phyloP scores from a whole-genome alignment of 2,797 vertebrate genomes.

The Mus minutoides region DNA sequence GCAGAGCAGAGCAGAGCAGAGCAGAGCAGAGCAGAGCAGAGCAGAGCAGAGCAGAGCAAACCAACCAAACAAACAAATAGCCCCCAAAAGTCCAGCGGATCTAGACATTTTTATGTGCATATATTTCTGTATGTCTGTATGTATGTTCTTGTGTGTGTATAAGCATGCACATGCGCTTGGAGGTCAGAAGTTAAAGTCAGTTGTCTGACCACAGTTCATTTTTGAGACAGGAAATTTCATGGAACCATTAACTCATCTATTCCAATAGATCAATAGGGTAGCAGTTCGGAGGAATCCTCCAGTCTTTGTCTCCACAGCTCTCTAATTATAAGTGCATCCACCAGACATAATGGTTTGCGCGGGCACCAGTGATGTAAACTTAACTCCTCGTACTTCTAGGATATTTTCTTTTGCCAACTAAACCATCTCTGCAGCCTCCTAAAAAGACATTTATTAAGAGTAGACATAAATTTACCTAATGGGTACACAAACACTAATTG shows the following conservation, averaged over 20 bases:
- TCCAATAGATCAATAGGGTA: background rate
- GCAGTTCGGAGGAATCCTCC: background rate
- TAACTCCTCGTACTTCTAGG: background rate
- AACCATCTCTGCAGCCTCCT: background rate
- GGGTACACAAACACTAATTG: background rate
- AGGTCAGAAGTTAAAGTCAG: background rate
- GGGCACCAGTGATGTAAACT: background rate
- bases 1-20: too few relatives aligned
- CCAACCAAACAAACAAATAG: background rate
- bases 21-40: too few relatives aligned
- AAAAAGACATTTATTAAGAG: background rate
- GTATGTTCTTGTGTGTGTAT: background rate
- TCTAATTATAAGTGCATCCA: background rate
- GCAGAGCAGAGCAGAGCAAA: too few relatives aligned
- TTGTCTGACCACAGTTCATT: background rate
- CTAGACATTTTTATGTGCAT: background rate
- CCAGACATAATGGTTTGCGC: background rate
- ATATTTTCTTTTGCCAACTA: background rate
- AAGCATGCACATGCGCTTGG: background rate
- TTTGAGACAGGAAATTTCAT: background rate
- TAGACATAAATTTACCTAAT: background rate
- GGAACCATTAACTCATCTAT: too few relatives aligned
- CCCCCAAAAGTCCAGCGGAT: background rate
- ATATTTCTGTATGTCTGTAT: background rate
- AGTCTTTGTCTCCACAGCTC: background rate